Evolutionary conservation across 2,888 invertebrate genomes (phyloP).

Genomic region (Campoplex capitator): DNA sequence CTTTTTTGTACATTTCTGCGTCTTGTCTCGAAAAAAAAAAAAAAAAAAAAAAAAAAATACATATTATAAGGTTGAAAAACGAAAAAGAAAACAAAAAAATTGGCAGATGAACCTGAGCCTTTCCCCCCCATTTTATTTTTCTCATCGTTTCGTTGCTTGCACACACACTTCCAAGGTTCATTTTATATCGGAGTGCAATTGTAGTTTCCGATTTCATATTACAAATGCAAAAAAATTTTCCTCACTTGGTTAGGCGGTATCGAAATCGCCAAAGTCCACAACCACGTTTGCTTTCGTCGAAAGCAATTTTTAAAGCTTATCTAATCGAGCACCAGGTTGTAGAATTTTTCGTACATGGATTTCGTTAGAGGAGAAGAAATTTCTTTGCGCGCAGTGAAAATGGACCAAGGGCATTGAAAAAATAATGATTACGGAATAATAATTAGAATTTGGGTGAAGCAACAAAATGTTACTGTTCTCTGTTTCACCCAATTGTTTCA

Average conservation of each 20-base stretch:
- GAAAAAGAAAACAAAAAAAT: slow-evolving; percentile 17
- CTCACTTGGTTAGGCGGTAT: not conserved
- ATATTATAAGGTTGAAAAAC: slow-evolving; percentile 16
- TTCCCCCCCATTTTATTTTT: slow-evolving; percentile 18
- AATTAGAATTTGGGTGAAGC: not conserved
- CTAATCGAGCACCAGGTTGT: slow-evolving; percentile 55
- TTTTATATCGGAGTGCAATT: slow-evolving; percentile 29
- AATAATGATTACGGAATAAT: not conserved
- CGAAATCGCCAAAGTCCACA: slow-evolving; percentile 15
- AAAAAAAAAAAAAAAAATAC: not conserved
- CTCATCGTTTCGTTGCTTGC: slow-evolving; percentile 36
- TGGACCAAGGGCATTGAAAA: not conserved
- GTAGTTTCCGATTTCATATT: slow-evolving; percentile 37
- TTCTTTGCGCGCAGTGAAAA: not conserved
- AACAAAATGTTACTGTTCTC: not conserved
- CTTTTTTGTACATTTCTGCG: slow-evolving; percentile 59
- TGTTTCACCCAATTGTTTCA: not conserved
- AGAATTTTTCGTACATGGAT: slow-evolving; percentile 4
- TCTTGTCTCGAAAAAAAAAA: not conserved
- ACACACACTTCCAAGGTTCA: slow-evolving; percentile 22
- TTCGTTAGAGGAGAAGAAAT: not conserved
- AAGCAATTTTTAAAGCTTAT: slow-evolving; percentile 45
- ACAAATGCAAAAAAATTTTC: slow-evolving; percentile 45
- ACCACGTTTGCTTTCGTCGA: slow-evolving; percentile 42
- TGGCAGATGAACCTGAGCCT: slow-evolving; percentile 33